A percentile compares a stretch with the other conserved stretches of the same genome.
phyloP scores from a whole-genome alignment of 2,113 vertebrate genomes.

The Caretta caretta region DNA sequence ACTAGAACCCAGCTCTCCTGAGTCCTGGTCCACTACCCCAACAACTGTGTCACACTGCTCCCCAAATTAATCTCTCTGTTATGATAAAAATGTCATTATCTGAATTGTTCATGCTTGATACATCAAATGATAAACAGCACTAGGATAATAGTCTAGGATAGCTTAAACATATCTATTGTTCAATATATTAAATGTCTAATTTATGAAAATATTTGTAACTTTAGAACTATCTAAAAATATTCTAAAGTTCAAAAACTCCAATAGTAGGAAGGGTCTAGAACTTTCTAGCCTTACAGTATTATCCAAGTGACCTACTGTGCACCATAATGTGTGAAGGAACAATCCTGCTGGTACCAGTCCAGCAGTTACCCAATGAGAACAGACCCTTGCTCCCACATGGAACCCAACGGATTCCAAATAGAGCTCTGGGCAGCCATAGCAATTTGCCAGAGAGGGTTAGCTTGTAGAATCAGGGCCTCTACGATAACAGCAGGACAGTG shows the following conservation, averaged over 20 bases:
- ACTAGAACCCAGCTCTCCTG: background rate
- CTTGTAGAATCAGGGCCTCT: background rate
- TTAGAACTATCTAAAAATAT: background rate
- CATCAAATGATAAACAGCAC: background rate
- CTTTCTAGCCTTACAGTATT: background rate
- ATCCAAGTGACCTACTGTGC: background rate
- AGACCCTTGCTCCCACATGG: background rate
- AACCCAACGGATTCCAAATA: background rate
- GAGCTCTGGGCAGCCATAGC: background rate
- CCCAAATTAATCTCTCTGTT: background rate
- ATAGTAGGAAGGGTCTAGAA: background rate
- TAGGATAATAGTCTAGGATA: background rate
- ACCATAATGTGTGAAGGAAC: background rate
- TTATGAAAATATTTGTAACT: background rate
- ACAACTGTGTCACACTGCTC: background rate
- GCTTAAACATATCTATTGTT: background rate
- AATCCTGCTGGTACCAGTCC: background rate
- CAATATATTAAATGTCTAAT: background rate
- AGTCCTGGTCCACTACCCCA: background rate
- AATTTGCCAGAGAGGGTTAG: background rate
- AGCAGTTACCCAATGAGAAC: background rate
- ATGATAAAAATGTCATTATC: background rate
- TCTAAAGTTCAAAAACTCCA: background rate
- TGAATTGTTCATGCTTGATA: background rate
- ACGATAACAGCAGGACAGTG: background rate